Evolutionary conservation across 2,888 invertebrate species (phyloP).

Genomic region (Zele albiditarsus): DNA sequence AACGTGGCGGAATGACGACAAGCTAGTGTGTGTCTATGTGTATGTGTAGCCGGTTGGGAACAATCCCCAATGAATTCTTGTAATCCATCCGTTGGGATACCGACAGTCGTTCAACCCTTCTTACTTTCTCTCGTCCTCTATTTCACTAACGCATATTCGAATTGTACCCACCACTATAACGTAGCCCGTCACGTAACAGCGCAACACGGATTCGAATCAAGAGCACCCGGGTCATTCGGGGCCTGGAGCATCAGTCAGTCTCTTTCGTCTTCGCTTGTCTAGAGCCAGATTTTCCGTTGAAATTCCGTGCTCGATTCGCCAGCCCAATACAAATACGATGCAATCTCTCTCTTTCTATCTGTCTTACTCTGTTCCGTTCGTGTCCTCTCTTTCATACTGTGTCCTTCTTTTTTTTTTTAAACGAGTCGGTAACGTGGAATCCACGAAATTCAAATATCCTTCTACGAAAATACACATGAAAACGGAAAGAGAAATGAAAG

Average conservation of each 20-base stretch:
- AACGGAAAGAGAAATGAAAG: slow-evolving; percentile 14
- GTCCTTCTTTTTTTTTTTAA: slow-evolving; percentile 14
- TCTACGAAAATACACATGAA: slow-evolving; percentile 20
- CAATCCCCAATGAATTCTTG: slow-evolving; percentile 54
- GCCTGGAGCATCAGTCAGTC: slow-evolving; percentile 40
- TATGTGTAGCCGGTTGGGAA: slow-evolving; percentile 45
- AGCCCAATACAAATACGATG: slow-evolving; percentile 57
- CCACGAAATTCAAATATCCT: slow-evolving; percentile 53
- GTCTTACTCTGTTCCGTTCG: slow-evolving; percentile 25
- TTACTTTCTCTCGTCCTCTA: slow-evolving; percentile 26
- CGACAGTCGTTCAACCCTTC: slow-evolving; percentile 10
- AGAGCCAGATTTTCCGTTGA: slow-evolving; percentile 45
- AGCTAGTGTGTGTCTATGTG: slow-evolving; percentile 44
- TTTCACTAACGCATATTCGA: slow-evolving; percentile 4
- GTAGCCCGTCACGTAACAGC: slow-evolving; percentile 42
- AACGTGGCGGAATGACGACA: slow-evolving; percentile 63
- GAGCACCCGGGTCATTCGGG: slow-evolving; percentile 21
- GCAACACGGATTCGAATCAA: slow-evolving; percentile 41
- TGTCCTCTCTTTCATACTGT: slow-evolving; percentile 22
- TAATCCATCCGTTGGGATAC: slow-evolving; percentile 40
- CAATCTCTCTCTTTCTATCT: slow-evolving; percentile 42
- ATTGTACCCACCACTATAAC: slow-evolving; percentile 37
- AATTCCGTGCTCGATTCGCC: slow-evolving; percentile 56
- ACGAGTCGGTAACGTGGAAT: slow-evolving; percentile 48
- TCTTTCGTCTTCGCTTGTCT: slow-evolving; percentile 37